These are phyloP conservation scores for Grammomys surdaster DNA, from an alignment of 2,113 vertebrate species.

Conservation along the genomic window DNA sequence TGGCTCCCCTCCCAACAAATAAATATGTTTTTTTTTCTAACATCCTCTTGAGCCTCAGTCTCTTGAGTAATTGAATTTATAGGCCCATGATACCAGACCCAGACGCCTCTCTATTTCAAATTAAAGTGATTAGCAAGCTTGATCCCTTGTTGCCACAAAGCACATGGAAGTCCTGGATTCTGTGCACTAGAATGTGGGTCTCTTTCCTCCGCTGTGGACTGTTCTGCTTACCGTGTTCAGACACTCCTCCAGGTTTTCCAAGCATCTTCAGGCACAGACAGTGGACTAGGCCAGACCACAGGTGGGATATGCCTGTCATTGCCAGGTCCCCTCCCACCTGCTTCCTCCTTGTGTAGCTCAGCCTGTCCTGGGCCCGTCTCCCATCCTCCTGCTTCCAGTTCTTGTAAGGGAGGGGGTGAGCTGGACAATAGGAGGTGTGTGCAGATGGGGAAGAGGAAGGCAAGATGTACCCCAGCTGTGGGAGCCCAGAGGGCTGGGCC, in stretches of 20 bases:
- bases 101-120: background rate
- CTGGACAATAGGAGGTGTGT: background rate
- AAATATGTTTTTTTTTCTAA: background rate
- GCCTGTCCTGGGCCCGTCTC: background rate
- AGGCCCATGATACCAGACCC: background rate
- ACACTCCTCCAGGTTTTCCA: background rate
- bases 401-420: background rate
- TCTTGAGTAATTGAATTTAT: background rate
- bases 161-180: background rate
- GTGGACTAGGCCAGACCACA: background rate
- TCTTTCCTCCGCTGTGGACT: background rate
- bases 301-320: background rate
- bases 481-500: background rate
- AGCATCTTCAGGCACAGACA: background rate
- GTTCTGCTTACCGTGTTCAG: background rate
- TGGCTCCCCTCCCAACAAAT: background rate
- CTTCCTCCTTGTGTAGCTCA: background rate
- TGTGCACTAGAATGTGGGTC: background rate
- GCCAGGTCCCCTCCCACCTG: background rate
- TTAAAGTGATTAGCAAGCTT: slow-evolving; percentile 2
- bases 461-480: background rate
- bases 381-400: background rate
- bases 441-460: background rate
- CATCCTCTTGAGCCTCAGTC: background rate
- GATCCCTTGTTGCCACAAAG: background rate